Conservation (phyloP, 2,113 vertebrate species). For the Vireo altiloquus region DNA sequence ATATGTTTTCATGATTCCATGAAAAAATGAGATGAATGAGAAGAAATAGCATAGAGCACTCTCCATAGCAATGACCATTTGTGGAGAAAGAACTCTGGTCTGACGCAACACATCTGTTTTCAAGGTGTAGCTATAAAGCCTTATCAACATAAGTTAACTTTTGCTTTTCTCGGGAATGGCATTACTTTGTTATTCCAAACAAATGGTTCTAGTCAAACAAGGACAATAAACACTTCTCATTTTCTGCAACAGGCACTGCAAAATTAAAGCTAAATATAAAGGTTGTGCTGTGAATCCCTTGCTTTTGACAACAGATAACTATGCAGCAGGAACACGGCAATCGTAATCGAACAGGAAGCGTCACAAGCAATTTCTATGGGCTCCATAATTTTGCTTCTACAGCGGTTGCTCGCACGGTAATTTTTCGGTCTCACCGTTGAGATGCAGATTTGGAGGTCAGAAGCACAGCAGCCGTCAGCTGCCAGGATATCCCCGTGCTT, state of each 20-base stretch:
- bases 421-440: neutral
- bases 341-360: rapidly evolving
- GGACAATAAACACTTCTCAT: neutral
- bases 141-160: neutral
- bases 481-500: neutral
- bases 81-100: neutral
- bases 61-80: neutral
- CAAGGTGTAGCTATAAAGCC: neutral
- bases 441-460: neutral
- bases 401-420: rapidly evolving
- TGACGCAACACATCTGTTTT: neutral
- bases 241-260: neutral
- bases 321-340: neutral
- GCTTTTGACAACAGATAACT: neutral
- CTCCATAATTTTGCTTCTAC: neutral
- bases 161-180: neutral
- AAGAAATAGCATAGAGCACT: neutral
- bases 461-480: neutral
- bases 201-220: neutral
- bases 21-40: neutral
- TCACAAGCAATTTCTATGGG: neutral
- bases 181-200: neutral
- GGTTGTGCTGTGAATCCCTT: neutral
- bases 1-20: neutral
- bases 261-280: neutral